Evolutionary conservation across 2,113 vertebrate species (phyloP), one percentile per base, ranked within the genome.

Genomic region (Oostethus manadensis): DNA sequence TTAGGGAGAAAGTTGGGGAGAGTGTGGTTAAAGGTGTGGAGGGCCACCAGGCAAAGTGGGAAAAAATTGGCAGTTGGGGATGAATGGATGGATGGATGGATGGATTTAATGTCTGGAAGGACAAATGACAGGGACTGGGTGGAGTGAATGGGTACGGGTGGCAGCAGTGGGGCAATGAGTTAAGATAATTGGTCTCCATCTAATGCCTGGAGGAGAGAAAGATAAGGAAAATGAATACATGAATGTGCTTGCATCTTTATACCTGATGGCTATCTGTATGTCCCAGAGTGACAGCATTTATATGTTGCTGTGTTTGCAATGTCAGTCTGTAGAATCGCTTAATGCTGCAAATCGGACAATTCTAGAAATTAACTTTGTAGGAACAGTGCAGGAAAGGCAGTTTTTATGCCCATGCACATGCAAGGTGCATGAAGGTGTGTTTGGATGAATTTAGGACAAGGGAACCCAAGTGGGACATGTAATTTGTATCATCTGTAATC

Each of bases 131-230:
- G 62, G 47, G 53, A 65, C 57, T 10, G 47, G 46, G 59, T 67
- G 60, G 62, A 54, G 58, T n/a, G 47, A 64, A 50, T 58, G 5
- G 62, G 47, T 64, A 61, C 67, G 58, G 22, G 18, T 58, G n/a
- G 58, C 66, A 71, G 64, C 60, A 71, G 33, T 51, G 20, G 43
- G 59, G 61, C 56, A 64, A 66, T 50, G 64, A 77, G 56, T 58
- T 44, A 29, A 73, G 71, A 76, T 82, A 78, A 82, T 78, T 64
- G 53, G 63, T n/a, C 63, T 73, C 48, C 49, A 58, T 74, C 73
- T 76, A 64, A 70, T 70, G 69, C 68, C 73, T 76, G 56, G 51
- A 56, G 64, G 54, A 64, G 71, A 47, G 63, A 71, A 56, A 73
- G 65, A 63, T 76, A 33, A 57, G 42, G 51, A 43, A 62, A 49